Conservation (phyloP, 2,797 vertebrate species). For the Eremophila alpestris region DNA sequence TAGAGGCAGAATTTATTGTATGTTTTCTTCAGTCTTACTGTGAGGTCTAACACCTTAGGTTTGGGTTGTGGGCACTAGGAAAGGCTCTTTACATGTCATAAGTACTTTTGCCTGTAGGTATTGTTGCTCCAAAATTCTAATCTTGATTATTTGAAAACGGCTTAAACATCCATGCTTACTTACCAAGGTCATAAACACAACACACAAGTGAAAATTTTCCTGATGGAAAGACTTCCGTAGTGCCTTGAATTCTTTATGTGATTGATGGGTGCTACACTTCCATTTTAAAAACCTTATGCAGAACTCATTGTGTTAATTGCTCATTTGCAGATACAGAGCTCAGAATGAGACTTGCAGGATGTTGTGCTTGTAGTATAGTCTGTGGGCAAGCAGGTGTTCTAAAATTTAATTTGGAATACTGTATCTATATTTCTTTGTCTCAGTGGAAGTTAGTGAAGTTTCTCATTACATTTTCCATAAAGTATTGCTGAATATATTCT, state of each 20-base stretch:
- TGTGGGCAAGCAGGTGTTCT: not conserved
- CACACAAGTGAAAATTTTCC: not conserved
- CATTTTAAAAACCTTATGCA: not conserved
- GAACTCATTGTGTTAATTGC: not conserved
- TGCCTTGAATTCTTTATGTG: not conserved
- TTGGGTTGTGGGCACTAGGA: not conserved
- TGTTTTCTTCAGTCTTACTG: not conserved
- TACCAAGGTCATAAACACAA: not conserved
- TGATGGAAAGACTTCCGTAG: not conserved
- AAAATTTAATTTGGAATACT: not conserved
- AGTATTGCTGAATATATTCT: not conserved
- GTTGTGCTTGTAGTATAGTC: not conserved
- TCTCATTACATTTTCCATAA: not conserved
- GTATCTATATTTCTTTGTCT: not conserved
- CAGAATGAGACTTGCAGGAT: not conserved
- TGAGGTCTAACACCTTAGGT: not conserved
- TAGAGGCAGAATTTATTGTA: not conserved
- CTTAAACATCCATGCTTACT: not conserved
- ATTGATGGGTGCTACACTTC: not conserved
- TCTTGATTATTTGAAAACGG: not conserved
- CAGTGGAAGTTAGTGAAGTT: constrained; percentile 21
- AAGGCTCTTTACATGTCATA: not conserved
- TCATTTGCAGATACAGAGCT: not conserved
- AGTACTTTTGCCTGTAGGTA: not conserved
- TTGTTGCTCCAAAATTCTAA: not conserved